Conservation (phyloP, 2,113 vertebrate species). For the Martes martes region DNA sequence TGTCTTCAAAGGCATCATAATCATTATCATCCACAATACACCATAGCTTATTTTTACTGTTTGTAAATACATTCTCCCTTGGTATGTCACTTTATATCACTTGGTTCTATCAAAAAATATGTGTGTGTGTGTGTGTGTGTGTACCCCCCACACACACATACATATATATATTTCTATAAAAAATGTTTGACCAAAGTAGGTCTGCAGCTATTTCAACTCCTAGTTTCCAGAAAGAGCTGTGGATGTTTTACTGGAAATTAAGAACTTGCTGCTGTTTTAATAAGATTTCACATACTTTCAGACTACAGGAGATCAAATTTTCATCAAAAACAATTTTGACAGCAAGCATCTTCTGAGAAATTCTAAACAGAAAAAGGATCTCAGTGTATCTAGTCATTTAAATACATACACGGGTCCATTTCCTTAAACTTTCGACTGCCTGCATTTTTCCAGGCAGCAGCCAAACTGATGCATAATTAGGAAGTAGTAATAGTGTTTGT, state of each 20-base stretch:
- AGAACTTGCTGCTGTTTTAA: conserved; percentile 82
- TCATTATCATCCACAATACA: conserved; percentile 74
- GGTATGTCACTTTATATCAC: conserved; percentile 86
- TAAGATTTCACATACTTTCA: conserved; percentile 68
- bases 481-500: background rate
- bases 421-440: background rate
- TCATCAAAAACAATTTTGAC: conserved; percentile 57
- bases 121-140: background rate
- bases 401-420: conserved; percentile 28
- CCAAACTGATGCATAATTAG: background rate
- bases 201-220: conserved; percentile 79
- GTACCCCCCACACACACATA: conserved; percentile 20
- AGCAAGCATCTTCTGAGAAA: conserved; percentile 57
- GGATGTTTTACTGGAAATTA: conserved; percentile 86
- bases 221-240: conserved; percentile 78
- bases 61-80: conserved; percentile 82
- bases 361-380: conserved; percentile 58
- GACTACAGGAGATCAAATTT: conserved; percentile 73
- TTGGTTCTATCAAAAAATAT: conserved; percentile 77
- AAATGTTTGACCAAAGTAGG: conserved; percentile 86
- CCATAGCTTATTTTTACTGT: conserved; percentile 83
- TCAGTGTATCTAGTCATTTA: conserved; percentile 56
- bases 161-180: conserved; percentile 74
- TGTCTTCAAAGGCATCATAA: conserved; percentile 78
- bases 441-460: conserved; percentile 59